phyloP scores from a whole-genome alignment of 2,113 vertebrate genomes.

The Argyrosomus japonicus region DNA sequence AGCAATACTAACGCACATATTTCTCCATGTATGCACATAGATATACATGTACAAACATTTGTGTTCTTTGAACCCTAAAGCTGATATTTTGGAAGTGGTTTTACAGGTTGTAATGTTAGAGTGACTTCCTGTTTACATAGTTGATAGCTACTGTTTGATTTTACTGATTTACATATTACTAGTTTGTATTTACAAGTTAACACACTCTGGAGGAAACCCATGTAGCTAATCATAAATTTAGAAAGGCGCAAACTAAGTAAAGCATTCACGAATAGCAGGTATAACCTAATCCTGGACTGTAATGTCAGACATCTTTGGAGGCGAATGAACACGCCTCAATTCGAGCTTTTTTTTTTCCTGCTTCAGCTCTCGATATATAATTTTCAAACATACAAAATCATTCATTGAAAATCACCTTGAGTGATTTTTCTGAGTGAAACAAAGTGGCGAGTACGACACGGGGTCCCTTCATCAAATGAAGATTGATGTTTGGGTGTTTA shows the following conservation, averaged over 20 bases:
- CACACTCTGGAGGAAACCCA: too few species aligned
- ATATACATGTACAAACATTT: too few species aligned
- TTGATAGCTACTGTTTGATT: too few species aligned
- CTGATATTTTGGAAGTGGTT: too few species aligned
- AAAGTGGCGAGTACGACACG: not conserved
- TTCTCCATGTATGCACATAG: too few species aligned
- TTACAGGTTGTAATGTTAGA: too few species aligned
- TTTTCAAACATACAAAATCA: not conserved
- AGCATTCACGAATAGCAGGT: not conserved
- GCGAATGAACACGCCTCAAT: too few species aligned
- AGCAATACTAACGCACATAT: not conserved
- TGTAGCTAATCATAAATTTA: not conserved
- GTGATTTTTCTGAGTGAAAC: not conserved
- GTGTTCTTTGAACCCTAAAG: too few species aligned
- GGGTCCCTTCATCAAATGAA: not conserved
- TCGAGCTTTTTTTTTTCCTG: not conserved
- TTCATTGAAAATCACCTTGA: not conserved
- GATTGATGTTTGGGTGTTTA: not conserved
- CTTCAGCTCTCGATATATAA: not conserved
- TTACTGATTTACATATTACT: too few species aligned
- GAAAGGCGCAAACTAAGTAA: not conserved
- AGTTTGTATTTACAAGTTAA: too few species aligned
- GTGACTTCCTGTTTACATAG: too few species aligned
- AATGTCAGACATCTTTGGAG: not conserved
- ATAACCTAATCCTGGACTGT: not conserved